These are phyloP conservation scores for Busseola fusca DNA, from an alignment of 2,888 invertebrate species.

Conservation along the genomic window DNA sequence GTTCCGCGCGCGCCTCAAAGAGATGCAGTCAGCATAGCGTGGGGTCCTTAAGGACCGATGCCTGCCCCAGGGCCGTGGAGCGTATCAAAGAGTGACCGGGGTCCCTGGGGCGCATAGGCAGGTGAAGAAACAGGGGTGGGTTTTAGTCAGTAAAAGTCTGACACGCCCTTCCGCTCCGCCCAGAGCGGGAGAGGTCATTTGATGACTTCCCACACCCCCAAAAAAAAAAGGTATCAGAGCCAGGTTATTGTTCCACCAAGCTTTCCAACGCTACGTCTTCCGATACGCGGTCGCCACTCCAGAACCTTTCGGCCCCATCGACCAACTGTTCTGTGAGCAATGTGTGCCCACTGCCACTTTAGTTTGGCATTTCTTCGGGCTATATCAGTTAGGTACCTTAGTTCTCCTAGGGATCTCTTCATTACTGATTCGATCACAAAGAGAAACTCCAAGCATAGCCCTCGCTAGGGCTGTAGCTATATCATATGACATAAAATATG, in stretches of 20 bases:
- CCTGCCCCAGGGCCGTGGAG: too few relatives aligned
- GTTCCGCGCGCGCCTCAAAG: too few relatives aligned
- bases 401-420: not conserved
- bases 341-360: not conserved
- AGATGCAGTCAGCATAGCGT: too few relatives aligned
- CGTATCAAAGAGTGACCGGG: too few relatives aligned
- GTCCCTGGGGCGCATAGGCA: too few relatives aligned
- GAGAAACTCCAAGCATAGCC: not conserved
- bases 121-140: too few relatives aligned
- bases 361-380: not conserved
- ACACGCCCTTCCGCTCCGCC: too few relatives aligned
- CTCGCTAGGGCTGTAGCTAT: not conserved
- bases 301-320: not conserved
- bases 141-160: too few relatives aligned
- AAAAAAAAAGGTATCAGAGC: too few relatives aligned
- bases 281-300: not conserved
- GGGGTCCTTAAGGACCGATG: too few relatives aligned
- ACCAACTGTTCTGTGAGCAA: not conserved
- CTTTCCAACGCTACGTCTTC: not conserved
- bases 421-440: not conserved
- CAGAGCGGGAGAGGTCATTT: too few relatives aligned
- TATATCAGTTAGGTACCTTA: not conserved
- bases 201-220: too few relatives aligned
- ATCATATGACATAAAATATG: not conserved
- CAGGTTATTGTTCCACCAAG: not conserved